phyloP scores from a whole-genome alignment of 2,888 invertebrate species.

The Alcis repandata region DNA sequence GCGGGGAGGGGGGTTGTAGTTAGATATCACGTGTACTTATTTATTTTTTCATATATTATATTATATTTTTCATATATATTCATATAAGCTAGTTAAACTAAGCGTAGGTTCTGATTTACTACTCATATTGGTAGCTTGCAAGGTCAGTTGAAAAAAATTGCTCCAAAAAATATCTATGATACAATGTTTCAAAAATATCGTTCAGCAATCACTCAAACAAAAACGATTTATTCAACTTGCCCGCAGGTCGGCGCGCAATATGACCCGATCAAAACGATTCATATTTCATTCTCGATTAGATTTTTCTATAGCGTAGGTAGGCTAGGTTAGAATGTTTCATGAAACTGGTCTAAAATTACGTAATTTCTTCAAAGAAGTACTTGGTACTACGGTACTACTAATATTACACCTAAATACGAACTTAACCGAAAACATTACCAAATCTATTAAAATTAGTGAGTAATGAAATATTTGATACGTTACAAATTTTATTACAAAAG shows the following conservation, averaged over 20 bases:
- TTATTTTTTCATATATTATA: no score
- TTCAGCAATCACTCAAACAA: conserved; percentile 27
- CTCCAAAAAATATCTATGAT: conserved; percentile 4
- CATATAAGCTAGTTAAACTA: background rate
- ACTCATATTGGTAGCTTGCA: background rate
- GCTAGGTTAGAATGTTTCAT: no score
- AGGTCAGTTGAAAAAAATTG: conserved; percentile 9
- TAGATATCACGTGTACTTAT: no score
- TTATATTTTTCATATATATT: no score
- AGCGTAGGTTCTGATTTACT: background rate
- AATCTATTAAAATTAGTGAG: no score
- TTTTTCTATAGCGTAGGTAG: background rate
- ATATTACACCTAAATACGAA: no score
- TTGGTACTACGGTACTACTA: background rate
- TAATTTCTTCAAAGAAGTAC: background rate
- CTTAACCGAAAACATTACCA: no score
- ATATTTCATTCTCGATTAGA: conserved; percentile 22
- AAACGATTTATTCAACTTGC: conserved; percentile 29
- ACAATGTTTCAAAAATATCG: conserved; percentile 18
- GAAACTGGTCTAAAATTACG: background rate
- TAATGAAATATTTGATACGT: no score
- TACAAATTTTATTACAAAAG: no score
- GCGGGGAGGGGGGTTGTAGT: no score
- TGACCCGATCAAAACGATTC: conserved; percentile 25
- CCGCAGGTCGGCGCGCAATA: conserved; percentile 6